Conservation (phyloP, 2,113 vertebrate species). For the Electrona antarctica region DNA sequence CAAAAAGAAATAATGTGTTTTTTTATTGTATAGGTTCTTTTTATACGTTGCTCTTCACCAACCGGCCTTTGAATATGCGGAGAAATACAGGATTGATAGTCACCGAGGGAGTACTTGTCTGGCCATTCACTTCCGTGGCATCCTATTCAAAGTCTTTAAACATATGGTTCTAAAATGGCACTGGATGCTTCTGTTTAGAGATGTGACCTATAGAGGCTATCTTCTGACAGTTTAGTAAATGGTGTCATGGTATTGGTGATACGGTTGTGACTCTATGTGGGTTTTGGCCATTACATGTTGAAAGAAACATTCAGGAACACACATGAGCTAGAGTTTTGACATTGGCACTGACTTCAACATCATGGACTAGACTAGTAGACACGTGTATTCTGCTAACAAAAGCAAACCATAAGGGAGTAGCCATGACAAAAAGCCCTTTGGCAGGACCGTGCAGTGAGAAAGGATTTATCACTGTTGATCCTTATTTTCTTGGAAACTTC, state of each 20-base stretch:
- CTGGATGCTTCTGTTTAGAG: conserved; percentile 39
- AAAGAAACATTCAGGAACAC: neutral
- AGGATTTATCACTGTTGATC: conserved; percentile 45
- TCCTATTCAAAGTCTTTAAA: conserved; percentile 1
- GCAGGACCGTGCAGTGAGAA: conserved; percentile 9
- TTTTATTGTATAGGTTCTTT: conserved; percentile 26
- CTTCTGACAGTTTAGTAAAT: conserved; percentile 4
- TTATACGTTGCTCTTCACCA: conserved; percentile 36
- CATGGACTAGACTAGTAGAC: conserved; percentile 14
- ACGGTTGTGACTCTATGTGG: conserved; percentile 12
- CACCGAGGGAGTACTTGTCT: neutral
- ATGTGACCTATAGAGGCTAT: neutral
- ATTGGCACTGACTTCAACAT: neutral
- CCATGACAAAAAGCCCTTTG: conserved; percentile 32
- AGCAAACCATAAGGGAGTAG: conserved; percentile 39
- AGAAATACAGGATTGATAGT: conserved; percentile 7
- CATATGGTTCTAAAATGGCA: conserved; percentile 42
- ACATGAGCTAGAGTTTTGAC: neutral
- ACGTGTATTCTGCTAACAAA: conserved; percentile 47
- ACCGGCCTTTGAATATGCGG: conserved; percentile 17
- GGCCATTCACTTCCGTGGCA: neutral
- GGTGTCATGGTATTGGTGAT: neutral
- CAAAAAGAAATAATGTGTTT: conserved; percentile 14
- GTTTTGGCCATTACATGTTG: neutral
- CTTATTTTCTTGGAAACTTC: conserved; percentile 9